These are phyloP conservation scores for Ariolimax columbianus DNA, from an alignment of 2,888 invertebrate species.

Conservation along the genomic window DNA sequence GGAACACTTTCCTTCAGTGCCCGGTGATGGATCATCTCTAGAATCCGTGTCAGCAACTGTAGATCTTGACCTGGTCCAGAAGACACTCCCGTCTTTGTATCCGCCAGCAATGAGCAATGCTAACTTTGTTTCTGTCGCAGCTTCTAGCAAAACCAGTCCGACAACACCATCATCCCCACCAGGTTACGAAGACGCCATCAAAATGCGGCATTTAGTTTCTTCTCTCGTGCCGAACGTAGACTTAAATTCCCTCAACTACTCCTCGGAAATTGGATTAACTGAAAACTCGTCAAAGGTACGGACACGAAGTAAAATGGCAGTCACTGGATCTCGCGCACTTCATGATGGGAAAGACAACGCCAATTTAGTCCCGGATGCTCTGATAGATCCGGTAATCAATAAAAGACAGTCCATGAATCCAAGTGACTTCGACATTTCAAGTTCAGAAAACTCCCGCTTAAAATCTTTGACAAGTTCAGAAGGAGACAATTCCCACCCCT, in stretches of 20 bases:
- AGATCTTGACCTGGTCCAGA: not conserved
- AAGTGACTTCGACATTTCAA: not conserved
- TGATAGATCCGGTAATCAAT: constrained; percentile 28
- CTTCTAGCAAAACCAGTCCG: not conserved
- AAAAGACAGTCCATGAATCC: not conserved
- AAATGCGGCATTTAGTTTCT: constrained; percentile 33
- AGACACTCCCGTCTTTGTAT: not conserved
- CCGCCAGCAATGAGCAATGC: not conserved
- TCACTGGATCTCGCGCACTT: not conserved
- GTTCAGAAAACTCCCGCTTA: not conserved
- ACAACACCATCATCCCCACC: constrained; percentile 33
- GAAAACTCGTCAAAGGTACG: not conserved
- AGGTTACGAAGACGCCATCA: constrained; percentile 49
- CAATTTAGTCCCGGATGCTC: not conserved
- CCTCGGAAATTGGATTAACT: constrained; percentile 44
- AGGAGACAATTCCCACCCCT: not conserved
- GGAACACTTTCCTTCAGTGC: not conserved
- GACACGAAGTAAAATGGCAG: not conserved
- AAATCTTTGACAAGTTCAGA: not conserved
- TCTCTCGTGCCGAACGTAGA: not conserved
- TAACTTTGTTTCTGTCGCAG: not conserved
- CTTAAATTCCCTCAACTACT: not conserved
- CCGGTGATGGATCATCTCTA: not conserved
- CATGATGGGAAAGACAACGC: constrained; percentile 30
- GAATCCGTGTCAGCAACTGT: not conserved